phyloP scores from a whole-genome alignment of 2,888 invertebrate species.

The Drosophila melanosoma region DNA sequence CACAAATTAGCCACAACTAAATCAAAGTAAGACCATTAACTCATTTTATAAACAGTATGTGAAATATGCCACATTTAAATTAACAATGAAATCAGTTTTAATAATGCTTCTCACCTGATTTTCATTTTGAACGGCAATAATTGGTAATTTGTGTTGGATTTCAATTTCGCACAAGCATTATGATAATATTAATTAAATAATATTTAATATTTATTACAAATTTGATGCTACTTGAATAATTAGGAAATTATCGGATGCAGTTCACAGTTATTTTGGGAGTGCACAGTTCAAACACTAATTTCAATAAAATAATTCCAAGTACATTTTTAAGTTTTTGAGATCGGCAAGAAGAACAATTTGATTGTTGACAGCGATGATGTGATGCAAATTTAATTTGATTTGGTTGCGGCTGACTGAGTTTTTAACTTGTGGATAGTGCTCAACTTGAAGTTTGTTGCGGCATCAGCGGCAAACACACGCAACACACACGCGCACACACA shows the following conservation, averaged over 20 bases:
- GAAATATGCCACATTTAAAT: conserved; percentile 1
- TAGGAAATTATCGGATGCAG: not conserved
- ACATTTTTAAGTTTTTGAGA: not conserved
- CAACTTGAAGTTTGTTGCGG: conserved; percentile 55
- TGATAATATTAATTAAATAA: conserved; percentile 7
- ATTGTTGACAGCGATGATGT: not conserved
- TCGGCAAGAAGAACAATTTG: not conserved
- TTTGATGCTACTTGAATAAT: too few relatives aligned
- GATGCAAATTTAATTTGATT: not conserved
- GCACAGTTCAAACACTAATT: not conserved
- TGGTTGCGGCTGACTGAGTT: conserved; percentile 6
- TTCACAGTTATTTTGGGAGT: not conserved
- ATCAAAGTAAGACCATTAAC: not conserved
- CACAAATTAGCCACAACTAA: not conserved
- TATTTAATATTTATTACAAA: too few relatives aligned
- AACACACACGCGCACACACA: conserved; percentile 6
- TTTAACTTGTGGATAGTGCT: conserved; percentile 43
- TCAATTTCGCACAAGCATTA: conserved; percentile 40
- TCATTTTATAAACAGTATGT: not conserved
- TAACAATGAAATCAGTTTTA: not conserved
- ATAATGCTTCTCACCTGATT: conserved; percentile 53
- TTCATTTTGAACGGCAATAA: conserved; percentile 22
- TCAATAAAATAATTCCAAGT: not conserved
- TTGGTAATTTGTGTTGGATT: conserved; percentile 28
- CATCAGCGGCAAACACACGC: conserved; percentile 17